These are phyloP conservation scores for Yponomeuta evonymella DNA, from an alignment of 2,888 invertebrate species.

Conservation along the genomic window DNA sequence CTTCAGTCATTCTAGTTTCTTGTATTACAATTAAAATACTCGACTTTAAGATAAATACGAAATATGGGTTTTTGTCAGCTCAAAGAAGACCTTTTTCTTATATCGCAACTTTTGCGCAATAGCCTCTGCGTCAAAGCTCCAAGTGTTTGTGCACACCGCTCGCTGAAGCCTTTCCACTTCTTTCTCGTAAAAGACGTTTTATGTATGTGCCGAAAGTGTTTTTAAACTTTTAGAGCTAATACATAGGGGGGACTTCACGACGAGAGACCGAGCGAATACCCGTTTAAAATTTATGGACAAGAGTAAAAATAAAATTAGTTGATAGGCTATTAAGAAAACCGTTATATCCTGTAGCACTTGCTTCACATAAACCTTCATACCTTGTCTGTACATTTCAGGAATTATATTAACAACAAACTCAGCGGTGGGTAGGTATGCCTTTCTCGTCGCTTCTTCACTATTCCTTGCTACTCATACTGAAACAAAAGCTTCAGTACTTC, in stretches of 20 bases:
- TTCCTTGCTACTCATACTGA: conserved; percentile 3
- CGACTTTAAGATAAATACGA: not conserved
- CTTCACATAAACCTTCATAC: not conserved
- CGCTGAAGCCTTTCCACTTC: conserved; percentile 32
- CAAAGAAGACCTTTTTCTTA: conserved; percentile 26
- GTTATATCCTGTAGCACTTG: not conserved
- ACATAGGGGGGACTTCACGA: conserved; percentile 24
- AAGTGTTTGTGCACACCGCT: conserved; percentile 40
- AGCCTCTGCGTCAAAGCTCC: conserved; percentile 35
- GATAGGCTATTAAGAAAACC: not conserved
- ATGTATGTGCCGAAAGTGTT: conserved; percentile 38
- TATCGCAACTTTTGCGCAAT: conserved; percentile 29
- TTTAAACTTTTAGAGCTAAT: conserved; percentile 35
- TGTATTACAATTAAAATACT: not conserved
- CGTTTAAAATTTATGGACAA: conserved; percentile 2
- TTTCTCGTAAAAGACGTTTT: conserved; percentile 27
- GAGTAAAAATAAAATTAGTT: conserved; percentile 3
- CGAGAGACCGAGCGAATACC: conserved; percentile 26
- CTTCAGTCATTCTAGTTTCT: not conserved
- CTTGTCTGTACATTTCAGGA: not conserved
- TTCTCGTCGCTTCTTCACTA: conserved; percentile 3
- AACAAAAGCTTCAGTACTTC: conserved; percentile 4
- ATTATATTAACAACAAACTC: not conserved
- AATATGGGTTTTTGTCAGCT: conserved; percentile 15
- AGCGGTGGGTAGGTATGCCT: not conserved